phyloP scores from a whole-genome alignment of 2,797 vertebrate genomes.

The Pachyuromys duprasi region DNA sequence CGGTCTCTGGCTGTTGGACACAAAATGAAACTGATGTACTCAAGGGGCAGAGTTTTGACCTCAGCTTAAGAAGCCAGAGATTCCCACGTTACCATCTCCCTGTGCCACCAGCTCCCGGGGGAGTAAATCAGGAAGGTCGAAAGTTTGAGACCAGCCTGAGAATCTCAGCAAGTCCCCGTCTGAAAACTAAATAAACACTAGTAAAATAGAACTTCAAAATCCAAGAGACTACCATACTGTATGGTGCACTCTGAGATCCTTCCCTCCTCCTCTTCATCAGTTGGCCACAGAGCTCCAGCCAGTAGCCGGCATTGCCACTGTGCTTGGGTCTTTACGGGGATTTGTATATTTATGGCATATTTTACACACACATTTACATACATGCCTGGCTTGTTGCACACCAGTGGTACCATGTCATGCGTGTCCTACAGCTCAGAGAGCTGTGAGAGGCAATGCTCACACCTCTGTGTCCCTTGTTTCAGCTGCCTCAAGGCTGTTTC shows the following conservation, averaged over 20 bases:
- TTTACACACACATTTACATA: neutral
- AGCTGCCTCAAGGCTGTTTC: neutral
- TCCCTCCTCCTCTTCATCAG: no score
- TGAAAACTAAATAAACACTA: neutral
- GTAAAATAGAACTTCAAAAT: neutral
- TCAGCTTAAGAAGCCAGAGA: neutral
- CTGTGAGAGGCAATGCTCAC: rapidly evolving
- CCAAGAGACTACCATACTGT: neutral
- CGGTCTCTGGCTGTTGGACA: neutral
- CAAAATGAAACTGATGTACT: neutral
- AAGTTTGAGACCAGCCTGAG: neutral
- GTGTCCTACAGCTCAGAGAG: neutral
- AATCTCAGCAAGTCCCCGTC: neutral
- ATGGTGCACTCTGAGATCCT: neutral
- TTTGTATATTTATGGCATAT: neutral
- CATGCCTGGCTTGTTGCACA: no score
- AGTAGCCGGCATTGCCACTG: neutral
- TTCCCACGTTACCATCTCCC: neutral
- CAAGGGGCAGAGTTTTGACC: neutral
- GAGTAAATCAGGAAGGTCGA: neutral
- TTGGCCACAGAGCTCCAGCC: neutral
- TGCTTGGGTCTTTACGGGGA: neutral
- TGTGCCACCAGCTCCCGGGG: neutral
- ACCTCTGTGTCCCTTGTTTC: neutral
- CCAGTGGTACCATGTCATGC: neutral